Conservation (phyloP, 2,797 vertebrate genomes). For the Microhierax caerulescens region DNA sequence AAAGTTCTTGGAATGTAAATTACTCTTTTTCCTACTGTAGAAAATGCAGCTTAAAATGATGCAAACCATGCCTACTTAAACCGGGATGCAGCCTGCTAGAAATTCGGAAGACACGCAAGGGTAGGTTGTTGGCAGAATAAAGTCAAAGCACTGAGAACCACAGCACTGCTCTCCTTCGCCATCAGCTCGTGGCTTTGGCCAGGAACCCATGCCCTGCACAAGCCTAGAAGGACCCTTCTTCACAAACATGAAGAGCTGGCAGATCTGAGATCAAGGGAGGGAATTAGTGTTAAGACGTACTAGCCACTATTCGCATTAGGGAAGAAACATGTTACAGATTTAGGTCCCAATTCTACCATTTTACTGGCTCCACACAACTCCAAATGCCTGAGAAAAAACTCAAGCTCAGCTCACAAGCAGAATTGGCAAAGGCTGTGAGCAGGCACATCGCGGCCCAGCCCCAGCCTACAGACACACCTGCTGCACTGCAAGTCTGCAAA, state of each 20-base stretch:
- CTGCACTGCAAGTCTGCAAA: neutral
- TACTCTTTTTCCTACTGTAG: neutral
- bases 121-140: neutral
- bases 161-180: neutral
- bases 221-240: neutral
- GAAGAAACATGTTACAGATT: neutral
- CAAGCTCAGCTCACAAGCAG: neutral
- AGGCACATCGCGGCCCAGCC: neutral
- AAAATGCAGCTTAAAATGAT: neutral
- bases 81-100: neutral
- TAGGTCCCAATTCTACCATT: neutral
- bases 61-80: neutral
- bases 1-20: constrained; percentile 7
- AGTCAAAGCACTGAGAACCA: constrained; percentile 17
- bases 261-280: neutral
- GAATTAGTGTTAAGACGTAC: constrained; percentile 27
- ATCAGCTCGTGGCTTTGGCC: neutral
- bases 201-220: neutral
- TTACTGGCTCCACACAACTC: neutral
- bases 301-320: neutral
- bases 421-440: neutral
- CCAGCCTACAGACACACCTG: neutral
- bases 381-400: neutral
- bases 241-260: neutral
- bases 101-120: neutral